Evolutionary conservation across 2,113 vertebrate species (phyloP).

Genomic region (Planiliza haematocheilus): DNA sequence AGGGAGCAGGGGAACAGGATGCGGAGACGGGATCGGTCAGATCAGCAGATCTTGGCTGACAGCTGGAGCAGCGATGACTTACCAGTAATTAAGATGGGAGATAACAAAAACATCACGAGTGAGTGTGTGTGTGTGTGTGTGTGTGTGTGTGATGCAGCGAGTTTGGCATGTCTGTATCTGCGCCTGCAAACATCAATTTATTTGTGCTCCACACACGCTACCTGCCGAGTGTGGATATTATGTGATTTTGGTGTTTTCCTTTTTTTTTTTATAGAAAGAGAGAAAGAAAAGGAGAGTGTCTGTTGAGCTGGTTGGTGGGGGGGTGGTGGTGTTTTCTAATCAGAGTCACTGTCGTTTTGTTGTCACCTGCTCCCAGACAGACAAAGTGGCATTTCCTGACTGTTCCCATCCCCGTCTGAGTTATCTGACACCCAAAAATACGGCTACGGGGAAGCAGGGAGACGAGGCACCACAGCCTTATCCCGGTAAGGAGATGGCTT

Average conservation of each 20-base stretch:
- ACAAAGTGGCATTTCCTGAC: constrained; percentile 88
- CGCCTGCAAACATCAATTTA: constrained; percentile 54
- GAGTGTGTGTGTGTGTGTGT: constrained; percentile 21
- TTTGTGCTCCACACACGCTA: constrained; percentile 42
- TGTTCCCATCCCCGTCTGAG: constrained; percentile 78
- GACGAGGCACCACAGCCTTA: constrained; percentile 77
- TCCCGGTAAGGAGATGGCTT: constrained; percentile 80
- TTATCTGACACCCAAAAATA: constrained; percentile 94
- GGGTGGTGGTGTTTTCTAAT: constrained; percentile 80
- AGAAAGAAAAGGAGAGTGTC: constrained; percentile 29
- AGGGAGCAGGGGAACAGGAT: neutral
- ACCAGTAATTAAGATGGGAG: constrained; percentile 71
- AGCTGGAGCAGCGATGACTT: constrained; percentile 59
- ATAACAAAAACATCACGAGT: constrained; percentile 44
- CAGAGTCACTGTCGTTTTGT: constrained; percentile 91
- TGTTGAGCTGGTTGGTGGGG: constrained; percentile 65
- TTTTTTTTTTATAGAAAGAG: constrained; percentile 50
- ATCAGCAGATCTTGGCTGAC: constrained; percentile 62
- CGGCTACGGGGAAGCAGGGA: constrained; percentile 75
- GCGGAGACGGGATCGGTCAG: constrained; percentile 25
- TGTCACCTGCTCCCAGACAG: constrained; percentile 86
- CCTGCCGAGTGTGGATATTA: constrained; percentile 64
- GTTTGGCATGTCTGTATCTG: constrained; percentile 10
- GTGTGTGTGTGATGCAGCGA: constrained; percentile 27
- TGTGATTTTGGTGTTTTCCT: constrained; percentile 55